A percentile compares a stretch with the other conserved stretches of the same genome.
These are phyloP conservation scores for Danio choprae DNA, from an alignment of 2,797 vertebrate genomes.

Conservation along the genomic window DNA sequence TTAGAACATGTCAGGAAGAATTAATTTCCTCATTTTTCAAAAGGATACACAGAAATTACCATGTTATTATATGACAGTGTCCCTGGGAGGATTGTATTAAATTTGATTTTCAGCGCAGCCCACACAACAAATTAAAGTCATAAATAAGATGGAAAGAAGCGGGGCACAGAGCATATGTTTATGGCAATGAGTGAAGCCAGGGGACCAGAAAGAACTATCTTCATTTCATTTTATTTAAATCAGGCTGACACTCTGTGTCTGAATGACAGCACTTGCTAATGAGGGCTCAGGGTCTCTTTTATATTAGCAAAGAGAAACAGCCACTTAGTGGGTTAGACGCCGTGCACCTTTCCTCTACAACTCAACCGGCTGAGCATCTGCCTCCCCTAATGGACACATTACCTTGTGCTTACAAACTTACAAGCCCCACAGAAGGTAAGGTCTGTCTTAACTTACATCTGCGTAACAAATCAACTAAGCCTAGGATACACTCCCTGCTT, in stretches of 20 bases:
- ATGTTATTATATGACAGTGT: conserved; percentile 99
- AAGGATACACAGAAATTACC: conserved; percentile 99
- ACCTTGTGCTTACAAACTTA: conserved; percentile 53
- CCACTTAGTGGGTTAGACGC: conserved; percentile 74
- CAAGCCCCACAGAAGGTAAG: conserved; percentile 41
- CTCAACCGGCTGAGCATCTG: conserved; percentile 51
- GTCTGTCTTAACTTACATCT: conserved; percentile 50
- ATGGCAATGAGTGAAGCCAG: conserved; percentile 99
- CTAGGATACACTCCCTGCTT: not conserved
- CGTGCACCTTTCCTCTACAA: conserved; percentile 43
- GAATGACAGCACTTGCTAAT: conserved; percentile 99
- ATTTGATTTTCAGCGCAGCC: conserved; percentile 99
- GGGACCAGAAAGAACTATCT: conserved; percentile 99
- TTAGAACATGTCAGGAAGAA: conserved; percentile 99
- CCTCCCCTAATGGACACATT: conserved; percentile 50
- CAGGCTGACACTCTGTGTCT: conserved; percentile 98
- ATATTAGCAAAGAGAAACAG: conserved; percentile 90
- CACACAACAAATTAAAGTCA: conserved; percentile 99
- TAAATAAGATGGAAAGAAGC: conserved; percentile 99
- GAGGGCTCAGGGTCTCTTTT: conserved; percentile 94
- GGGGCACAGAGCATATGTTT: conserved; percentile 99
- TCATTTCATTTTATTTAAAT: conserved; percentile 99
- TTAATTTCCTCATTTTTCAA: conserved; percentile 99
- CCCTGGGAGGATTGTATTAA: conserved; percentile 99
- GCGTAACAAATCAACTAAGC: conserved; percentile 52